Base-by-base conservation (phyloP, 2,113 vertebrate genomes). In the Mixornis gularis region DNA sequence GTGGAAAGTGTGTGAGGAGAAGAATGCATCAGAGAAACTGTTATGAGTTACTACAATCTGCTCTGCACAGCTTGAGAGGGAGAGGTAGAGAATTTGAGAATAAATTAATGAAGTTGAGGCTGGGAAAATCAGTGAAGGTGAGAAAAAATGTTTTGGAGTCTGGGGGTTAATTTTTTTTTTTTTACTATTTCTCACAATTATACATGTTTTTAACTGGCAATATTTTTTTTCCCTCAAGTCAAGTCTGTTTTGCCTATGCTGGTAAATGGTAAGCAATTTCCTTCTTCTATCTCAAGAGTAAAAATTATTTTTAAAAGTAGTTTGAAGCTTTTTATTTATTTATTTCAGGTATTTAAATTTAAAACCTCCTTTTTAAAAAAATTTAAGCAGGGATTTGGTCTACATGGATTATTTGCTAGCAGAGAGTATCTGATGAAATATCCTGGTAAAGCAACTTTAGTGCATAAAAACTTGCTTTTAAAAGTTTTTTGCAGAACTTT, bases 11-110 rank as follows among this genome's bases (percentile, higher is more conserved):
- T 3, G 5, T 34, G 40, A 72, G 41, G 36, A 72, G 12, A 25
- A 43, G 44, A 7, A 3, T 0, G 0, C 1, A 1, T 68, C 15
- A 46, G 66, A 78, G 3, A 62, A 77, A 60, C 1, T 19, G 0
- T 46, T 62, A 24, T 2, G 2, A 38, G 30, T 32, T 80, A 12
- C 10, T 27, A 44, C 15, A 60, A 41, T 6, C 4, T 19, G 3
- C 10, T 10, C 17, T 55, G 11, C 6, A 51, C 5, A 1, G 0
- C 26, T 72, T 0, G 0, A 58, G 16, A 43, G 1, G 3, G 4
- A 13, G 10, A 53, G 1, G 17, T 10, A 56, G 30, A 84, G 17
- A 13, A 74, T 53, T 87, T 8, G n/a, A 26, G 9, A 84, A 66
- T 40, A 65, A 84, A 40, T 16, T 4, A 29, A 7, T 56, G 6